phyloP scores from a whole-genome alignment of 1,140 invertebrate species.

The Maniola jurtina region DNA sequence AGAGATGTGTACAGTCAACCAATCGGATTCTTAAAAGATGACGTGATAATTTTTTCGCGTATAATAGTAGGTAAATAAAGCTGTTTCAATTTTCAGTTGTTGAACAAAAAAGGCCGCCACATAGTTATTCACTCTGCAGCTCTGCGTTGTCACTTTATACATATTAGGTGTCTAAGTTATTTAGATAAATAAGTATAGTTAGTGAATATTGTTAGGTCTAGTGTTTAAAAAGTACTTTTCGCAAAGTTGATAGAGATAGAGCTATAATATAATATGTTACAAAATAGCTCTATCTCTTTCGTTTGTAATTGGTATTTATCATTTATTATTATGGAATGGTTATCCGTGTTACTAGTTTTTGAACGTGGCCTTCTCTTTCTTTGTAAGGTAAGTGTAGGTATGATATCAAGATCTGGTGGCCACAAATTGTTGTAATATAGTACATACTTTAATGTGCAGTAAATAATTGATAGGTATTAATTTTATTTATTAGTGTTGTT shows the following conservation, averaged over 20 bases:
- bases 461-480: not conserved
- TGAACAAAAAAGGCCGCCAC: too few relatives aligned
- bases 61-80: too few relatives aligned
- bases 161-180: not conserved
- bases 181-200: not conserved
- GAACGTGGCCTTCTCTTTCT: conserved; percentile 26
- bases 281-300: not conserved
- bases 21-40: too few relatives aligned
- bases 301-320: not conserved
- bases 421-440: conserved; percentile 19
- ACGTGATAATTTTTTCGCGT: too few relatives aligned
- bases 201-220: not conserved
- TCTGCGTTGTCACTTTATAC: too few relatives aligned
- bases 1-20: too few relatives aligned
- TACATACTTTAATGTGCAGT: not conserved
- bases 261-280: too few relatives aligned
- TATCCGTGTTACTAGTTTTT: conserved; percentile 1
- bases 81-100: too few relatives aligned
- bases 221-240: not conserved
- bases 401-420: not conserved
- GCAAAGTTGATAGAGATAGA: too few relatives aligned
- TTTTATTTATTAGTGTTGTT: conserved; percentile 19
- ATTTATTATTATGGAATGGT: too few relatives aligned
- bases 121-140: too few relatives aligned
- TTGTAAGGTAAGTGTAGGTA: conserved; percentile 13